Evolutionary conservation across 2,888 invertebrate species (phyloP).

Genomic region (Cephus runcator): DNA sequence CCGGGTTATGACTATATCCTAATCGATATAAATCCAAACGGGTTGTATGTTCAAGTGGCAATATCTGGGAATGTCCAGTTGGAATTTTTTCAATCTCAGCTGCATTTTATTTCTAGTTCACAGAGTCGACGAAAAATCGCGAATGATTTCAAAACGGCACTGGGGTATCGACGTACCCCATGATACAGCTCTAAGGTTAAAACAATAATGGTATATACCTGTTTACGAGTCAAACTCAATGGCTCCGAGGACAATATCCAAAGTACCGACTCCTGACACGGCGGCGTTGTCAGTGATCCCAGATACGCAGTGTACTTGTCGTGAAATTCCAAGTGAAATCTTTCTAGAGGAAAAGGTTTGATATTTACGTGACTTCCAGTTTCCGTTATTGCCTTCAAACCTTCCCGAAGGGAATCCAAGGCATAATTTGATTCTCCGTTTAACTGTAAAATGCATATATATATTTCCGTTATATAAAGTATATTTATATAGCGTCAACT

Average conservation of each 20-base stretch:
- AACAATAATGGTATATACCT: slow-evolving; percentile 67
- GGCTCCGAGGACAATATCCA: slow-evolving; percentile 83
- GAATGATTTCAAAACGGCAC: no score
- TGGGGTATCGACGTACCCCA: no score
- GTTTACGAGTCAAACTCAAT: slow-evolving; percentile 77
- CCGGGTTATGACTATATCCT: no score
- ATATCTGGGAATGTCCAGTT: no score
- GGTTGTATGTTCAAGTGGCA: no score
- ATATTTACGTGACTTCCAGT: neutral
- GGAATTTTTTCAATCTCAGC: no score
- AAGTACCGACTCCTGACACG: slow-evolving; percentile 82
- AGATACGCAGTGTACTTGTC: slow-evolving; percentile 60
- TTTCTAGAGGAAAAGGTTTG: neutral
- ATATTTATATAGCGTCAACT: neutral
- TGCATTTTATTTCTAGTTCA: no score
- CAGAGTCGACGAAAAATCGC: no score
- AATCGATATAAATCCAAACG: no score
- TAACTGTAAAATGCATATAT: slow-evolving; percentile 1
- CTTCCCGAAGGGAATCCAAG: slow-evolving; percentile 7
- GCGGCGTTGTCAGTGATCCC: slow-evolving; percentile 83
- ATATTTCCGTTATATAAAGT: no score
- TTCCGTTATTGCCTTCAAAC: neutral
- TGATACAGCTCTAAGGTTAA: no score
- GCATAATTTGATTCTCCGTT: slow-evolving; percentile 8
- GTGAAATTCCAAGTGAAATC: neutral